These are phyloP conservation scores for Saccostrea echinata DNA, from an alignment of 1,140 invertebrate species.

Conservation along the genomic window DNA sequence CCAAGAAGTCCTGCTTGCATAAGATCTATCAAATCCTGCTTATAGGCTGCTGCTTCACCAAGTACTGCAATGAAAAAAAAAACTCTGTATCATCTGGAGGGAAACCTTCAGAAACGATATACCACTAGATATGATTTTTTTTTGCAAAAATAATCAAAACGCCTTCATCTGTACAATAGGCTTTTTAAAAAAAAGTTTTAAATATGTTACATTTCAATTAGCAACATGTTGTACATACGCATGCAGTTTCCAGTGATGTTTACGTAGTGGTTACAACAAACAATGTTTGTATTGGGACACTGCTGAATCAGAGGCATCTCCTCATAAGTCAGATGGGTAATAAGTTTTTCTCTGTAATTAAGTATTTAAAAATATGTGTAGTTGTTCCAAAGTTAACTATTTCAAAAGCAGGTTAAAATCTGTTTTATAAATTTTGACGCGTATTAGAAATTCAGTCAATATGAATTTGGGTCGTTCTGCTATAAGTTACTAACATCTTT, in stretches of 20 bases:
- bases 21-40: conserved; percentile 12
- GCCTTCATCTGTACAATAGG: not conserved
- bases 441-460: too few species aligned
- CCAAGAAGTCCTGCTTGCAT: not conserved
- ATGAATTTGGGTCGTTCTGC: too few species aligned
- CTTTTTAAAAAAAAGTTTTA: not conserved
- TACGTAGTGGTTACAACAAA: conserved; percentile 38
- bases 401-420: too few species aligned
- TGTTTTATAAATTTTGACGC: too few species aligned
- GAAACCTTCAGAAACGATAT: too few species aligned
- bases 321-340: conserved; percentile 23
- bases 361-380: not conserved
- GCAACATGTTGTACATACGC: not conserved
- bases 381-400: too few species aligned
- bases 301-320: conserved; percentile 16
- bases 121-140: too few species aligned
- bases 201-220: not conserved
- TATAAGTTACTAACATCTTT: too few species aligned
- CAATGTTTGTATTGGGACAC: conserved; percentile 33
- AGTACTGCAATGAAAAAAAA: not conserved
- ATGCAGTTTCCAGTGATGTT: conserved; percentile 31
- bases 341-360: conserved; percentile 37
- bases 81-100: not conserved
- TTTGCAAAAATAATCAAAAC: too few species aligned
- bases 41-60: not conserved